Base-by-base conservation (phyloP, 2,888 invertebrate species). In the Teinopalpus imperialis region DNA sequence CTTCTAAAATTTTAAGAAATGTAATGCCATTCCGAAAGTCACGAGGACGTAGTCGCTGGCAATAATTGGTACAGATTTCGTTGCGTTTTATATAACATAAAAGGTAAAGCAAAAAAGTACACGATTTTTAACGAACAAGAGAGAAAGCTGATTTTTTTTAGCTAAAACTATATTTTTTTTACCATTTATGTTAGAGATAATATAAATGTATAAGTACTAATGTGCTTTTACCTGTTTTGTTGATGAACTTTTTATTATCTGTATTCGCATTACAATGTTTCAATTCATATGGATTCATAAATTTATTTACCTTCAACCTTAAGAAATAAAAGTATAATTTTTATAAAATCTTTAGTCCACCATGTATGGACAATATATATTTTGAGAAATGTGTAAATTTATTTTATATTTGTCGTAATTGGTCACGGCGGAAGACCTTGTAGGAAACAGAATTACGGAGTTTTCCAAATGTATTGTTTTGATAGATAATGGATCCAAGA, bases 401-500 rank as follows among this genome's bases (percentile, higher is more conserved):
- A 59, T 63, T 67, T 70, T 61, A 58, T 66, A 66, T 64, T 54
- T 63, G 56, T 63, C 59, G 65, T 57, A 67, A 69, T 70, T 74
- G 72, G 74, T 69, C 66, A 75, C 74, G 74, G 73, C 68, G 71
- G 69, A 69, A 77, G 73, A 61, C 78, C 74, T 81, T 78, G 78
- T 72, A 72, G 65, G 65, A 70, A 70, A 66, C 68, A 79, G 69
- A 76, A 75, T 72, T 62, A 69, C 66, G 63, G 64, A 72, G 60
- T 72, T 74, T 79, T 81, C 79, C 86, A 81, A 86, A 87, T 87
- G 86, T 80, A 72, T 81, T 79, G 78, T 80, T 77, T 80, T 72
- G 74, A 73, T 74, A 86, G 85, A 88, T 88, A 83, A 89, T 89
- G 89, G 89, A 89, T 88, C 88, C 89, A 74, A 88, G 89, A 85